A percentile compares a stretch with the other conserved stretches of the same genome.
Conservation (phyloP, 2,888 invertebrate genomes). For the Trilocha varians region DNA sequence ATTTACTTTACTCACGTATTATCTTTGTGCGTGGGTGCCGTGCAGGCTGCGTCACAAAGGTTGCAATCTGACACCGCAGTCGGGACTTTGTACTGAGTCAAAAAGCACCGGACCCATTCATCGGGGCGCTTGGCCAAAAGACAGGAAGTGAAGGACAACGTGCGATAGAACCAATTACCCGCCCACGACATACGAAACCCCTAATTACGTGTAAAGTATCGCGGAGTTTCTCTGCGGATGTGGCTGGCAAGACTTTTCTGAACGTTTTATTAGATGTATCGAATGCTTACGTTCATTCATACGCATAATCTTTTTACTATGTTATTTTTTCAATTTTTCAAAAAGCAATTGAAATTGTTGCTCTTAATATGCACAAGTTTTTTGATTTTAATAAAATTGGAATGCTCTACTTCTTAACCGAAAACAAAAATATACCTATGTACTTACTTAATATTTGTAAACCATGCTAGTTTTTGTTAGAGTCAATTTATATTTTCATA, state of each 20-base stretch:
- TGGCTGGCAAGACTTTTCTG: slow-evolving; percentile 1
- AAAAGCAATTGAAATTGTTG: no score
- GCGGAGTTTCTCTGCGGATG: slow-evolving; percentile 23
- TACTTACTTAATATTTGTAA: no score
- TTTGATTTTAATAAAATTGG: no score
- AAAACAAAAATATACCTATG: no score
- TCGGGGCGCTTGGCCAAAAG: slow-evolving; percentile 43
- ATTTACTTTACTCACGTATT: slow-evolving; percentile 22
- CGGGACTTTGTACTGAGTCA: slow-evolving; percentile 45
- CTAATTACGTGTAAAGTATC: slow-evolving; percentile 66
- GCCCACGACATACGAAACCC: slow-evolving; percentile 67
- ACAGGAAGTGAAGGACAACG: slow-evolving; percentile 67
- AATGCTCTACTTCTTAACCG: no score
- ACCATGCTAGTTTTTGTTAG: no score
- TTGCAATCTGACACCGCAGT: slow-evolving; percentile 51
- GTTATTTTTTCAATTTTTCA: no score
- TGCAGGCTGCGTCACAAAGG: slow-evolving; percentile 41
- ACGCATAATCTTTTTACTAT: no score
- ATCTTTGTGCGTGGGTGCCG: slow-evolving; percentile 46
- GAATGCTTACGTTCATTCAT: no score
- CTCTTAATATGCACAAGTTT: no score
- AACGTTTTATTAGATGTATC: background rate
- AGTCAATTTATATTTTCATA: no score
- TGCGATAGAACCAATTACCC: slow-evolving; percentile 66
- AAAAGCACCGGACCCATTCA: slow-evolving; percentile 35